Evolutionary conservation across 2,888 invertebrate genomes (phyloP), one percentile per base, ranked within the genome.

Genomic region (Atherix ibis): DNA sequence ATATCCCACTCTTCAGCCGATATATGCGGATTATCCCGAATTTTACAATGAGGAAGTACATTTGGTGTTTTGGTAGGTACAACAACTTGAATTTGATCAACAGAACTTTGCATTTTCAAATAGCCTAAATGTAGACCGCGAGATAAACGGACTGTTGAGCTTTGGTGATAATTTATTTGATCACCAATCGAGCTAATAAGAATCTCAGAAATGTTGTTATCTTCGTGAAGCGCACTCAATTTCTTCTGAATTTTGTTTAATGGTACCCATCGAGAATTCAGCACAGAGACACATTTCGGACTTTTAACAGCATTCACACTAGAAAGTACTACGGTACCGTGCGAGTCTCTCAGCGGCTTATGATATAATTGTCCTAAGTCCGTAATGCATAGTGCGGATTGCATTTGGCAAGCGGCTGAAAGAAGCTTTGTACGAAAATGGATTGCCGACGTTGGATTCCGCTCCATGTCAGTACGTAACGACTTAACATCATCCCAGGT

Each of bases 1-100:
- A 87, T 84, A 45, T 85, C 80, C 95, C 95, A 97, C 62, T 97
- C 97, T 54, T 95, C 95, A 17, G 83, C 83, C 10, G 92, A 92
- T 0, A 98, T 87, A 54, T 95, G 94, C 2, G 94, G 84, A 64
- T 95, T 95, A 46, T 91, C 87, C 40, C 97, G 66, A 24, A 97
- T 76, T 57, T 88, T 84, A 42, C 82, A 83, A 56, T 92, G 87
- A 1, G 97, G 97, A 44, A 97, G 71, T 45, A 94, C 85, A 57
- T 94, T 97, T 4, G 97, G 97, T 2, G 85, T 77, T 50, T 85
- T 82, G 34, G 83, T 74, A 0, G 92, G 88, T 16, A 94, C 94
- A 29, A 97, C 80, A 8, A 97, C 79, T 49, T 89, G 79, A 29
- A 95, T 84, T 39, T 87, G 76, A 58, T 95, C 95, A 36, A 97